These are phyloP conservation scores for Gallinago nigripennis DNA, from an alignment of 2,797 vertebrate genomes.

Conservation along the genomic window DNA sequence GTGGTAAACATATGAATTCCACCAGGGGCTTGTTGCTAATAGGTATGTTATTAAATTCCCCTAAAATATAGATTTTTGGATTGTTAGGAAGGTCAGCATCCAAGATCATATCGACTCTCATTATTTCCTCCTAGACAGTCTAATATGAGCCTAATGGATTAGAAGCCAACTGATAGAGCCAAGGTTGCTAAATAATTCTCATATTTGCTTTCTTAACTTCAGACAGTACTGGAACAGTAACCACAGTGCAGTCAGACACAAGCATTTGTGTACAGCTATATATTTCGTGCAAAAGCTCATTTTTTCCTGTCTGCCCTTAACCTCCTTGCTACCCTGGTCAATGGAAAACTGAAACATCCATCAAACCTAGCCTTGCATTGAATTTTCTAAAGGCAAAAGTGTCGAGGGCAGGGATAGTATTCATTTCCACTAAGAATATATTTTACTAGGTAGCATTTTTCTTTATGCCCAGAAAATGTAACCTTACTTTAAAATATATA, in stretches of 20 bases:
- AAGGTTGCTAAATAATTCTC: background rate
- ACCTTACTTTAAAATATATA: background rate
- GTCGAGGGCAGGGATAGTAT: rapidly evolving
- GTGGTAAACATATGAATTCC: background rate
- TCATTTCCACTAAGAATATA: background rate
- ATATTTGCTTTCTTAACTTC: background rate
- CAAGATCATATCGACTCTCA: background rate
- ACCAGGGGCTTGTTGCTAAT: background rate
- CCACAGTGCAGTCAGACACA: background rate
- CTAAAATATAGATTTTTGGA: constrained; percentile 19
- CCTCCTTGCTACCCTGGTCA: background rate
- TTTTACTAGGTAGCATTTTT: background rate
- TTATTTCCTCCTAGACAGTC: background rate
- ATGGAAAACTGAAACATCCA: background rate
- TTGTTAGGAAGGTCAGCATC: constrained; percentile 1
- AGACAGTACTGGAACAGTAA: background rate
- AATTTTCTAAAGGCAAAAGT: background rate
- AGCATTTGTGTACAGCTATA: background rate
- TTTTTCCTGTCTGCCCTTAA: background rate
- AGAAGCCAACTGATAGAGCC: background rate
- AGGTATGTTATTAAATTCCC: background rate
- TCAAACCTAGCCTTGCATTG: background rate
- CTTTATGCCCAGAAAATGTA: background rate
- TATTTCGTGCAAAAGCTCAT: background rate
- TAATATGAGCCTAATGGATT: background rate